Conservation (phyloP, 2,888 invertebrate genomes). For the Drosophila picticornis region DNA sequence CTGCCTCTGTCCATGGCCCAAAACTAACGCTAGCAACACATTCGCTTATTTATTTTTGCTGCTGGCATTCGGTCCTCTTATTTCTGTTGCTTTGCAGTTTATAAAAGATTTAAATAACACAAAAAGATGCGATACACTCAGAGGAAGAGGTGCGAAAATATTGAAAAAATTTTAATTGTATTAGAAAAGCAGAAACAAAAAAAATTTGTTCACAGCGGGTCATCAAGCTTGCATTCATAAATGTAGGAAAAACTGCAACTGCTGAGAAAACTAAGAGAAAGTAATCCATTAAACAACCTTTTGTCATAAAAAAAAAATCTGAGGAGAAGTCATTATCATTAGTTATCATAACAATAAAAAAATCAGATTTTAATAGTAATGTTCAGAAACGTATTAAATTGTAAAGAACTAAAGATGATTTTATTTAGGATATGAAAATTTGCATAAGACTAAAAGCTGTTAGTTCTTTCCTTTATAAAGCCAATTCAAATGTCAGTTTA, state of each 20-base stretch:
- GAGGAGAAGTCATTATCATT: not conserved
- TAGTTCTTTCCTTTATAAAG: not conserved
- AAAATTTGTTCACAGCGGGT: not conserved
- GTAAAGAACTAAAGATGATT: not conserved
- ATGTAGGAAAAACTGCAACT: not conserved
- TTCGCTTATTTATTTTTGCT: slow-evolving; percentile 72
- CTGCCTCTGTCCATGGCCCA: not conserved
- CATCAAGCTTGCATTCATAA: slow-evolving; percentile 22
- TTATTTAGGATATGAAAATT: not conserved
- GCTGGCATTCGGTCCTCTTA: slow-evolving; percentile 75
- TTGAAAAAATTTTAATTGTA: slow-evolving; percentile 46
- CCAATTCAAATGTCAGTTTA: slow-evolving; percentile 7
- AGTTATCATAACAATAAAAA: slow-evolving; percentile 1
- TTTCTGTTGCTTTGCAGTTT: slow-evolving; percentile 70
- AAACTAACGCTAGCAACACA: slow-evolving; percentile 47
- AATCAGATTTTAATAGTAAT: too few species aligned
- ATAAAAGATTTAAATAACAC: slow-evolving; percentile 74
- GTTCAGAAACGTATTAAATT: not conserved
- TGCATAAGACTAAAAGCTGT: not conserved
- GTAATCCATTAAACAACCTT: not conserved
- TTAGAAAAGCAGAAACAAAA: slow-evolving; percentile 10
- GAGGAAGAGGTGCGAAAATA: slow-evolving; percentile 34
- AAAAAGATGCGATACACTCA: slow-evolving; percentile 65
- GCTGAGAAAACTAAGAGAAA: not conserved
- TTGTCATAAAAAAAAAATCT: not conserved